Conservation (phyloP, 2,113 vertebrate genomes). For the Penelope pileata region DNA sequence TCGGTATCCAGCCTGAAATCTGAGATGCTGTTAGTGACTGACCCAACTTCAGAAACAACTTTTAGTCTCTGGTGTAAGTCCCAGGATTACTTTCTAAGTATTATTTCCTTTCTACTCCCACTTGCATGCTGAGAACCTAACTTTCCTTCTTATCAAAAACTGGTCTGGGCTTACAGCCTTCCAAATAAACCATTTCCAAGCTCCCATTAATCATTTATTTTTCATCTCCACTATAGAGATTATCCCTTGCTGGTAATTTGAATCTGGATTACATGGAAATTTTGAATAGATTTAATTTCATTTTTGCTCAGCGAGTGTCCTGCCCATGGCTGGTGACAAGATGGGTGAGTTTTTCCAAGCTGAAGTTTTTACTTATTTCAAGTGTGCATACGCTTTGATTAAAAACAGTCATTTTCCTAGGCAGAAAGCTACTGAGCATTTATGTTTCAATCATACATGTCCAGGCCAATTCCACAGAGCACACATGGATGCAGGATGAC, state of each 20-base stretch:
- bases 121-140: conserved; percentile 19
- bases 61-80: neutral
- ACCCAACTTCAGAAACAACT: neutral
- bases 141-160: conserved; percentile 29
- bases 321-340: neutral
- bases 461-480: neutral
- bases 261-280: neutral
- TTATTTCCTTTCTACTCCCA: conserved; percentile 27
- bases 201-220: conserved; percentile 8
- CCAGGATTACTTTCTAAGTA: neutral
- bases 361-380: neutral
- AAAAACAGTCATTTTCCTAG: neutral
- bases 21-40: neutral
- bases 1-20: neutral
- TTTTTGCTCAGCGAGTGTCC: neutral
- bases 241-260: neutral
- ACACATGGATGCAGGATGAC: neutral
- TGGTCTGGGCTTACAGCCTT: conserved; percentile 1
- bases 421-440: neutral
- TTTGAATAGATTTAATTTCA: neutral
- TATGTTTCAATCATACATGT: neutral
- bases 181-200: neutral
- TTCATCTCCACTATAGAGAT: conserved; percentile 6
- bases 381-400: neutral
- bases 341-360: conserved; percentile 18